Percentiles rank a stretch among this genome's conserved stretches.
phyloP scores from a whole-genome alignment of 1,140 invertebrate genomes.

The fruit fly (Drosophila melanogaster) region DNA sequence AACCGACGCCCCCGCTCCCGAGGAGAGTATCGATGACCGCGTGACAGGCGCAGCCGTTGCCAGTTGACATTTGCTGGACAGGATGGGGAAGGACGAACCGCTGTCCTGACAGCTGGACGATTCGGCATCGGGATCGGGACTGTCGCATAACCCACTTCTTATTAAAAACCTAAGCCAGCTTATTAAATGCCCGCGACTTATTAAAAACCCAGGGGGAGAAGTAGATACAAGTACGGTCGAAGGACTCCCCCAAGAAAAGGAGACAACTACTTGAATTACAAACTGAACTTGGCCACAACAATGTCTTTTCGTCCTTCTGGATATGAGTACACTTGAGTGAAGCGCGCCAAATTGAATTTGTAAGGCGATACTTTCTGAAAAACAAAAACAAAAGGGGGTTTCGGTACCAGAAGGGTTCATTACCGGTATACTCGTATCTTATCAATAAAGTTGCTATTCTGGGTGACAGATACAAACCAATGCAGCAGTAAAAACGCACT shows the following conservation, averaged over 20 bases:
- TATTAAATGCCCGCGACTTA: constrained; percentile 69
- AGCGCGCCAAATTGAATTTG: constrained; percentile 83
- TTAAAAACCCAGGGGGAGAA: constrained; percentile 31
- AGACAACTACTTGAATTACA: constrained; percentile 74
- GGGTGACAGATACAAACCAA: constrained; percentile 54
- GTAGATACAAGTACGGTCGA: neutral
- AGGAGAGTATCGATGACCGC: constrained; percentile 66
- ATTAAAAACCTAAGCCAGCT: constrained; percentile 81
- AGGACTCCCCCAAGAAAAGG: constrained; percentile 45
- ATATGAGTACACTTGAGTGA: constrained; percentile 71
- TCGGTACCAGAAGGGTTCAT: constrained; percentile 28
- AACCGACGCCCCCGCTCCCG: constrained; percentile 15
- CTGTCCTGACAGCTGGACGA: constrained; percentile 69
- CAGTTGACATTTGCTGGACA: constrained; percentile 46
- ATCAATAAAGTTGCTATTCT: constrained; percentile 33
- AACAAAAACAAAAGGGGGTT: constrained; percentile 8
- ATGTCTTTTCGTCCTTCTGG: constrained; percentile 59
- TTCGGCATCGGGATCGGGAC: constrained; percentile 21
- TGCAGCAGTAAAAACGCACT: constrained; percentile 52
- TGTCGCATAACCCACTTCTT: constrained; percentile 68
- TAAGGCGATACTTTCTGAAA: constrained; percentile 67
- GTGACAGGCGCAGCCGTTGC: constrained; percentile 57
- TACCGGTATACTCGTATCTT: constrained; percentile 11
- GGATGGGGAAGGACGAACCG: constrained; percentile 20
- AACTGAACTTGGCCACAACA: constrained; percentile 58